Conservation (phyloP, 2,113 vertebrate species). For the Solea senegalensis region DNA sequence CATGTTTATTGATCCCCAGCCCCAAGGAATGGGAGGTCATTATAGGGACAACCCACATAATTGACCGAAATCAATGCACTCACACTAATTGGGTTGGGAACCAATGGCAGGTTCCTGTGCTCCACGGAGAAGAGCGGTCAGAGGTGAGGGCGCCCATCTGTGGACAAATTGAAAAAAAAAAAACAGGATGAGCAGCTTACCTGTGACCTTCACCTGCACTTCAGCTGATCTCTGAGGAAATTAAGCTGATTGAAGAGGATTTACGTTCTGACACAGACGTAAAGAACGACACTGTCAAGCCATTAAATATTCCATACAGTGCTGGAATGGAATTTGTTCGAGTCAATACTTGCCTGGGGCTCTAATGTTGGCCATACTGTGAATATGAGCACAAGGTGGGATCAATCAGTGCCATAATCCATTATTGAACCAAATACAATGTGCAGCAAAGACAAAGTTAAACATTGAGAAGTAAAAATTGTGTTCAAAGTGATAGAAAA, state of each 20-base stretch:
- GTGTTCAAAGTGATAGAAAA: neutral
- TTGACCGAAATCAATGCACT: slow-evolving; percentile 58
- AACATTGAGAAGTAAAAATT: neutral
- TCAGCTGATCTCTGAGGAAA: neutral
- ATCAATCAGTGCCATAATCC: slow-evolving; percentile 12
- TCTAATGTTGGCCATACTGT: slow-evolving; percentile 1
- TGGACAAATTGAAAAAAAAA: slow-evolving; percentile 5
- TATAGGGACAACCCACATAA: slow-evolving; percentile 11
- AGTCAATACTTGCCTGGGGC: slow-evolving; percentile 35
- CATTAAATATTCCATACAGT: neutral
- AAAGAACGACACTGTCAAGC: neutral
- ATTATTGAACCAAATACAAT: neutral
- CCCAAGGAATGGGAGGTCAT: slow-evolving; percentile 40
- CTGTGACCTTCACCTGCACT: slow-evolving; percentile 34
- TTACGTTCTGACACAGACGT: neutral
- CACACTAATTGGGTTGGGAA: slow-evolving; percentile 57
- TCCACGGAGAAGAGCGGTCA: neutral
- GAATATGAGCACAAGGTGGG: neutral
- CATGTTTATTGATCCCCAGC: slow-evolving; percentile 58
- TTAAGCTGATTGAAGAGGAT: neutral
- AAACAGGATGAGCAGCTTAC: slow-evolving; percentile 2
- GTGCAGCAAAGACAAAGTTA: neutral
- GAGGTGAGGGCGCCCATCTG: slow-evolving; percentile 29
- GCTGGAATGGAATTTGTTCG: slow-evolving; percentile 2
- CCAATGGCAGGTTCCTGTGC: slow-evolving; percentile 16